Evolutionary conservation across 2,113 vertebrate species (phyloP).

Genomic region (Fulica atra): DNA sequence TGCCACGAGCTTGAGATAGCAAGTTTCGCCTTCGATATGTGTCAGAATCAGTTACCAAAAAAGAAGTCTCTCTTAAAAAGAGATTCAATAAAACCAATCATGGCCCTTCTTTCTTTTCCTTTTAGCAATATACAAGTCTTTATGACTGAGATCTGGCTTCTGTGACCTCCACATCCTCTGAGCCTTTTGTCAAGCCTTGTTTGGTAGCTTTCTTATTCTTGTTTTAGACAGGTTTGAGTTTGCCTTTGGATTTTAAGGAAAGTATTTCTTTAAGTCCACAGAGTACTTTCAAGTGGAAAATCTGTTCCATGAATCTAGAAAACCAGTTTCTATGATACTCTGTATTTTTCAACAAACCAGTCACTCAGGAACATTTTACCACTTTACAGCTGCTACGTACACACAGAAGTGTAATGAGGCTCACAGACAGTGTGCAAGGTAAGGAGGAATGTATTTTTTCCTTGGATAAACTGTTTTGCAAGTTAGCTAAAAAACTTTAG

Average conservation of each 20-base stretch:
- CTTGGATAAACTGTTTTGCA: neutral
- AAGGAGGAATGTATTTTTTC: neutral
- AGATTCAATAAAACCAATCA: neutral
- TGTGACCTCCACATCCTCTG: neutral
- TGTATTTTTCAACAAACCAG: neutral
- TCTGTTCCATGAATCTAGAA: neutral
- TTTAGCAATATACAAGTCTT: neutral
- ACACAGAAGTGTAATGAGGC: neutral
- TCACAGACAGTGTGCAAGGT: neutral
- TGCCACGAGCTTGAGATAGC: neutral
- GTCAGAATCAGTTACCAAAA: neutral
- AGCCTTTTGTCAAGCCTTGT: neutral
- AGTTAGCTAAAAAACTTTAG: neutral
- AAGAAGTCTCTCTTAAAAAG: neutral
- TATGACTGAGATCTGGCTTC: neutral
- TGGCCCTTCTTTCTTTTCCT: neutral
- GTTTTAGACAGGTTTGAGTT: neutral
- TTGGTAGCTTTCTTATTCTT: neutral
- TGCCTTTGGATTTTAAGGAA: neutral
- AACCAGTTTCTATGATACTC: neutral
- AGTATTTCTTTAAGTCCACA: neutral
- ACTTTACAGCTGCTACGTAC: neutral
- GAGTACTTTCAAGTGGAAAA: neutral
- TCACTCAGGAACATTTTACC: neutral
- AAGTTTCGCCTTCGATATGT: neutral